Base-by-base conservation (phyloP, 2,888 invertebrate genomes). In the Axea sp. region DNA sequence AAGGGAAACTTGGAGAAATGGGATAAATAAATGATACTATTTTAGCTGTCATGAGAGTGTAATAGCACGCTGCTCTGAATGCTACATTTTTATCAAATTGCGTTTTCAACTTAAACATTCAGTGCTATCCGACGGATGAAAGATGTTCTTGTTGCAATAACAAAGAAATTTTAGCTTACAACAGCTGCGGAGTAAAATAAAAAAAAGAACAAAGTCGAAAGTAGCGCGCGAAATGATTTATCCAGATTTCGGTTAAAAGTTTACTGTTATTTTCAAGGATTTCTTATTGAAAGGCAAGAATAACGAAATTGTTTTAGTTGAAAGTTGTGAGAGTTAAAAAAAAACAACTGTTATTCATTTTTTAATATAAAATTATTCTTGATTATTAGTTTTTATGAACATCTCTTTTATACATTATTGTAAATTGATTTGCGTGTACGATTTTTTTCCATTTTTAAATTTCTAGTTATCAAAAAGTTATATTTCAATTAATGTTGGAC, bases 211-310 rank as follows among this genome's bases (percentile, higher is more conserved):
- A 35, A 17, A 8, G 1, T n/a, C 8, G 17, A 11, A 37, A 41
- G 11, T 28, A 11, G 12, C 37, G 39, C 9, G 12, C 2, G 28
- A 26, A 53, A 53, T 53, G 53, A 33, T 53, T 55, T 14, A 28
- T 30, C 30, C 41, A 19, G 55, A 30, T 55, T 55, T 41, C 35
- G 55, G 41, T 55, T 28, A 11, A 41, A 55, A 55, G 15, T 55
- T 55, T 41, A 41, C 17, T 28, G 41, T 41, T 41, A 41, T 41
- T 41, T 55, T 28, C n/a, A n/a, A n/a, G n/a, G n/a, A n/a, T n/a
- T n/a, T n/a, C n/a, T n/a, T n/a, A n/a, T n/a, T n/a, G n/a, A n/a
- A n/a, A n/a, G n/a, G n/a, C n/a, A n/a, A n/a, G n/a, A n/a, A n/a
- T n/a, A n/a, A n/a, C n/a, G n/a, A n/a, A n/a, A n/a, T n/a, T n/a